Conservation (phyloP, 2,888 invertebrate species). For the Dasysyrphus tricinctus region DNA sequence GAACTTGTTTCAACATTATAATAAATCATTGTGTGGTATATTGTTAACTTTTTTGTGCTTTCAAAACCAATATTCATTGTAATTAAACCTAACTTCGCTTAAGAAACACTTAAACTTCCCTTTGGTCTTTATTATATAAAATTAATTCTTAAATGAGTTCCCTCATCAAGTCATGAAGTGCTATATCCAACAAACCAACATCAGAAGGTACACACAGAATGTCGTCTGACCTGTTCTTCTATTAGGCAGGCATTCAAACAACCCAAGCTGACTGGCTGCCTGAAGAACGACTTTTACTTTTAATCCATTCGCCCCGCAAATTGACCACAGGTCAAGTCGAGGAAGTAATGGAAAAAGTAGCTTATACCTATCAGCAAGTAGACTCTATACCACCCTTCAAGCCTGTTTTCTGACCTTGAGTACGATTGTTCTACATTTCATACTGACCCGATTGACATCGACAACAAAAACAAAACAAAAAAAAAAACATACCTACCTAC, state of each 20-base stretch:
- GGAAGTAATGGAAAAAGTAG: slow-evolving; percentile 64
- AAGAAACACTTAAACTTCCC: slow-evolving; percentile 2
- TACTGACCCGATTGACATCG: slow-evolving; percentile 69
- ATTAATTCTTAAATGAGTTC: slow-evolving; percentile 5
- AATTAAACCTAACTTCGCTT: background rate
- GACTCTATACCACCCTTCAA: slow-evolving; percentile 43
- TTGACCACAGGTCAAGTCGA: slow-evolving; percentile 75
- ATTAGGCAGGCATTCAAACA: slow-evolving; percentile 49
- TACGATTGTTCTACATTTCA: slow-evolving; percentile 66
- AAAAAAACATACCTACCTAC: background rate
- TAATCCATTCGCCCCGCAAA: slow-evolving; percentile 51
- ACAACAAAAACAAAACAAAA: background rate
- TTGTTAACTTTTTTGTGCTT: background rate
- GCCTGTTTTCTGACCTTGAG: slow-evolving; percentile 70
- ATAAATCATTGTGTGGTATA: background rate
- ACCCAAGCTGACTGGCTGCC: slow-evolving; percentile 22
- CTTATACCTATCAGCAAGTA: background rate
- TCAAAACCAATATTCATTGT: slow-evolving; percentile 6
- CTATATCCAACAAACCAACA: slow-evolving; percentile 19
- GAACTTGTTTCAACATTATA: slow-evolving; percentile 13
- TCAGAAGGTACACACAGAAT: slow-evolving; percentile 44
- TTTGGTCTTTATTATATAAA: background rate
- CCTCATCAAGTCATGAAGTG: slow-evolving; percentile 59
- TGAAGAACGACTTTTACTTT: slow-evolving; percentile 74
- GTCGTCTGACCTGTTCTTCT: slow-evolving; percentile 71